Evolutionary conservation across 2,888 invertebrate genomes (phyloP), one percentile per base, ranked within the genome.

Genomic region (Tachina lurida): DNA sequence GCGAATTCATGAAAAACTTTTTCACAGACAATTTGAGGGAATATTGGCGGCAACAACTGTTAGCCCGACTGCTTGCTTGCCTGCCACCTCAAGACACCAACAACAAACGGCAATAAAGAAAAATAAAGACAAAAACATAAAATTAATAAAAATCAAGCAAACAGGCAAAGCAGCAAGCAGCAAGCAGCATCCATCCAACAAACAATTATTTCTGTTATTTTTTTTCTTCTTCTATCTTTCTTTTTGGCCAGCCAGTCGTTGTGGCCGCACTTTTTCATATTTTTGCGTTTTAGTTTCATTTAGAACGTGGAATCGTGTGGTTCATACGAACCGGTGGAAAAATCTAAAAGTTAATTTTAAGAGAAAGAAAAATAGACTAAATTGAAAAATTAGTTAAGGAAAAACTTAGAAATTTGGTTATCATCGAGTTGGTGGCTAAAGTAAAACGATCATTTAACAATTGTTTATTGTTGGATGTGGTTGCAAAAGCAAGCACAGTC

Each of bases 221-320:
- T 62, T 45, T 43, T 7, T 47, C 31, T 31, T 31, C 31, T 22
- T 74, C 52, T 62, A 10, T 31, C 58, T 77, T 70, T 47, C 41
- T 43, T 79, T 83, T 86, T 80, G 62, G 83, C 83, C 83, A 83
- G 79, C 65, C 70, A 54, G 65, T 65, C 65, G 81, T 87, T 86
- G 87, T 84, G 84, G 76, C 74, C 86, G 82, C 88, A 85, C 84
- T 87, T 88, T 89, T 90, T 89, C 87, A 87, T 88, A 89, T 90
- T 90, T 89, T 87, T 86, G 75, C 88, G 86, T 88, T 91, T 91
- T 89, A 91, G 91, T 91, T 90, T 90, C 86, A 89, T 89, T 88
- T 88, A 89, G 89, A 89, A 88, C 90, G 90, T 90, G 88, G 88
- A 89, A 88, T 88, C 88, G 89, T 87, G 84, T 89, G 89, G 91